Base-by-base conservation (phyloP, 2,797 vertebrate species). In the Okamejei kenojei region DNA sequence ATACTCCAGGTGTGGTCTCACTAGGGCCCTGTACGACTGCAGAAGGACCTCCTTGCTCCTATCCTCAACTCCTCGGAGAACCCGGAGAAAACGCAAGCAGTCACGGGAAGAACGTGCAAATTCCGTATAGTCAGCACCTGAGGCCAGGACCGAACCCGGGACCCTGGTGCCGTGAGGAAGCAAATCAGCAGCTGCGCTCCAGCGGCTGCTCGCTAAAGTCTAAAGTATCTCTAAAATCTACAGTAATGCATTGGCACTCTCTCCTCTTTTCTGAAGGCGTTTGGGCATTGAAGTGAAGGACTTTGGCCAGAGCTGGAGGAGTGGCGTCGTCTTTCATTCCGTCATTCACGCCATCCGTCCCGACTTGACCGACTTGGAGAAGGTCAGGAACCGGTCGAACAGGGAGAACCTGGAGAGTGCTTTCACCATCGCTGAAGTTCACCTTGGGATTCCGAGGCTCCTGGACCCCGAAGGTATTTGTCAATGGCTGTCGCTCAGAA, bases 221-320 rank as follows among this genome's bases (percentile, higher is more conserved):
- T 54, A 6, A 54, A 54, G 45, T 54, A 54, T 7, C 45, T 6
- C 45, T 54, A 6, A 54, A 6, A 54, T 65, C 17, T 32, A 88
- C 10, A 19, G 1, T 65, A 88, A 68, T 8, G 1, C 84, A 61
- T 29, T 61, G 17, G 11, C 10, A 1, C 26, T 15, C 58, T 93
- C 93, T 93, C 26, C 54, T 93, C 63, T 93, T 7, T 93, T 91
- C 95, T 94, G 74, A 93, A 99, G 99, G 96, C 97, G 96, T 93
- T 93, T 96, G 81, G 98, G 98, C 91, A 96, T 99, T 91, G 98
- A 99, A 94, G 97, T 99, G 81, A 99, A 98, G 94, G 99, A 99
- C 95, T 99, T 99, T 90, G 99, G 99, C 29, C 95, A 96, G 93
- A 99, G 99, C n/a, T 99, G 99, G 99, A 97, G 98, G 91, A 98